A percentile compares a stretch with the other conserved stretches of the same genome.
phyloP scores from a whole-genome alignment of 2,888 invertebrate species.

The Platycheirus albimanus region DNA sequence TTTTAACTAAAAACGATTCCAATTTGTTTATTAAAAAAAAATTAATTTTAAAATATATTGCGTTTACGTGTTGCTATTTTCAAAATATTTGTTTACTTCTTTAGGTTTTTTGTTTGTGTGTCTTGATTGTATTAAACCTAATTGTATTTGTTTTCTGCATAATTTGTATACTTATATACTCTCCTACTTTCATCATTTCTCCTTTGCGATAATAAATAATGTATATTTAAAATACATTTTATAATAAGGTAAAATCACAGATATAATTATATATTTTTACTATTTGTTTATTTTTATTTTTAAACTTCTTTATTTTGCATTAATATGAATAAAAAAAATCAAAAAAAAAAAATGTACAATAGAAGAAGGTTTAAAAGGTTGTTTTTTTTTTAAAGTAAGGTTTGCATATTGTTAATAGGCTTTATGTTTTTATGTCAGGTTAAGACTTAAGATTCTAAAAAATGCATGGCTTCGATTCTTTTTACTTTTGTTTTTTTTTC shows the following conservation, averaged over 20 bases:
- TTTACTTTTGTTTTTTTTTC: conserved; percentile 16
- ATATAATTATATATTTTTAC: conserved; percentile 75
- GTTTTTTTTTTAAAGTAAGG: conserved; percentile 4
- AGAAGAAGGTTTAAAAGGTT: conserved; percentile 28
- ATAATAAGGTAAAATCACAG: conserved; percentile 74
- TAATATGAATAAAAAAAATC: conserved; percentile 54
- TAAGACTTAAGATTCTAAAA: conserved; percentile 52
- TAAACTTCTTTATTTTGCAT: conserved; percentile 57
- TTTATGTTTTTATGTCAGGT: conserved; percentile 42
- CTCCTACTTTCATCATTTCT: conserved; percentile 43
- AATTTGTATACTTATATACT: conserved; percentile 57
- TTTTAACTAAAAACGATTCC: conserved; percentile 49
- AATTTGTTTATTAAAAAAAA: conserved; percentile 3
- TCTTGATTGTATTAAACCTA: conserved; percentile 59
- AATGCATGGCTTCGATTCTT: conserved; percentile 11
- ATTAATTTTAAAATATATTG: conserved; percentile 20
- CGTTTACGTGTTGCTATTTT: conserved; percentile 32
- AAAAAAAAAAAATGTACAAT: conserved; percentile 57
- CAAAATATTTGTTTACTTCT: conserved; percentile 44
- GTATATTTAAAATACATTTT: conserved; percentile 74
- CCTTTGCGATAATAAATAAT: conserved; percentile 73
- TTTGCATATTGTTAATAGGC: conserved; percentile 35
- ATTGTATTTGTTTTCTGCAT: conserved; percentile 55
- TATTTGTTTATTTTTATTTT: conserved; percentile 52
- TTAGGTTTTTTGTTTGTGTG: conserved; percentile 17